Percentiles rank a stretch among this genome's conserved stretches.
These are phyloP conservation scores for Cryptops parisi DNA, from an alignment of 2,888 invertebrate species.

Conservation along the genomic window DNA sequence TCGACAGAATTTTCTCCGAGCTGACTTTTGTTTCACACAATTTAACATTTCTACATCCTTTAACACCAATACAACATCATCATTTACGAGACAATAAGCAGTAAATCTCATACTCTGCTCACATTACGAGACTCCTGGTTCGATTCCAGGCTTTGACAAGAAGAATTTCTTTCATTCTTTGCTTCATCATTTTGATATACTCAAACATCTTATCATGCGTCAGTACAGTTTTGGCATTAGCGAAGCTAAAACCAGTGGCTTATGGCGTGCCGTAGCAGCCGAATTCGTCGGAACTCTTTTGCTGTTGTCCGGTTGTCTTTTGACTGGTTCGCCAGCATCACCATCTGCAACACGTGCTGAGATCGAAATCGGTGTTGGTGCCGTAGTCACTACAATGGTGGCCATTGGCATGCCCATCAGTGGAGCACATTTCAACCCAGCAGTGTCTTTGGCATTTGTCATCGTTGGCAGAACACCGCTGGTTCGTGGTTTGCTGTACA, in stretches of 20 bases:
- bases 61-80: too few relatives aligned
- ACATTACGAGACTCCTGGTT: too few relatives aligned
- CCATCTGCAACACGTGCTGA: not conserved
- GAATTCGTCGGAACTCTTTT: not conserved
- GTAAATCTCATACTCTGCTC: too few relatives aligned
- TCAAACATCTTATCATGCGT: too few relatives aligned
- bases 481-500: slow-evolving; percentile 56
- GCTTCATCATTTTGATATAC: too few relatives aligned
- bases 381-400: slow-evolving; percentile 1
- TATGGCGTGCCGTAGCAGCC: not conserved
- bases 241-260: not conserved
- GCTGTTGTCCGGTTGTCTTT: not conserved
- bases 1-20: too few relatives aligned
- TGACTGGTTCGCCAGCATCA: not conserved
- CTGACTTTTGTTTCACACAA: too few relatives aligned
- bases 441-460: slow-evolving; percentile 27
- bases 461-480: slow-evolving; percentile 53
- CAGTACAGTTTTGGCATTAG: too few relatives aligned
- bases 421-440: slow-evolving; percentile 33
- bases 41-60: too few relatives aligned
- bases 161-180: too few relatives aligned
- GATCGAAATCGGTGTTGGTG: slow-evolving; percentile 1
- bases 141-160: too few relatives aligned
- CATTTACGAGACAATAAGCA: too few relatives aligned
- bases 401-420: slow-evolving; percentile 23